Evolutionary conservation across 23 tunicate species (phyloP).

Genomic region (Clavelina lepadiformis): DNA sequence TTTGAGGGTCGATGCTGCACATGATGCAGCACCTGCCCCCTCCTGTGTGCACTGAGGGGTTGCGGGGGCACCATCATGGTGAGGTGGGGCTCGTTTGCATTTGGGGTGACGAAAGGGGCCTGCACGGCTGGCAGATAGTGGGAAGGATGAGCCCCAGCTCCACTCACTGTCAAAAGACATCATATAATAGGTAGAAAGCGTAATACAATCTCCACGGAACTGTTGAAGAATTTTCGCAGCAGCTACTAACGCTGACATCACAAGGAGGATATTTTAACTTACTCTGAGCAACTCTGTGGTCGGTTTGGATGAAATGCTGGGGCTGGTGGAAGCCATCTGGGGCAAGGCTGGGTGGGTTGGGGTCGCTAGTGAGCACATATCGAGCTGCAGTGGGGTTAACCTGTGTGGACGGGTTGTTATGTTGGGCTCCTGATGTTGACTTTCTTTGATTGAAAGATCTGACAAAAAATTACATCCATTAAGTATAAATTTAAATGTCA

Average conservation of each 20-base stretch:
- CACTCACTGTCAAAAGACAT: no score
- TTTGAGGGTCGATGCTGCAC: no score
- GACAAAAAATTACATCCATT: no score
- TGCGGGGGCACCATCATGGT: constrained; percentile 7
- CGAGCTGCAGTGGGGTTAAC: no score
- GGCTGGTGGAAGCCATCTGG: constrained; percentile 2
- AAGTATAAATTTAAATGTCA: no score
- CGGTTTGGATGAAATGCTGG: constrained; percentile 18
- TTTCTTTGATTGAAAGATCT: no score
- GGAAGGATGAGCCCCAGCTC: constrained; percentile 3
- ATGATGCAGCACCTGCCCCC: neutral
- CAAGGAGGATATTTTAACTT: neutral
- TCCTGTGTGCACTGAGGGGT: neutral
- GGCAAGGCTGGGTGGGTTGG: constrained; percentile 22
- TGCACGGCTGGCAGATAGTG: constrained; percentile 41
- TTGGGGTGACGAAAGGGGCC: constrained; percentile 39
- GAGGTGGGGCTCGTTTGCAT: constrained; percentile 14
- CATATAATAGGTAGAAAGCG: no score
- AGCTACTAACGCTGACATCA: no score
- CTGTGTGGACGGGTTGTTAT: no score
- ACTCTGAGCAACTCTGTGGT: constrained; percentile 8
- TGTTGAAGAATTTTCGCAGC: no score
- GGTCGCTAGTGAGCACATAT: constrained; percentile 15
- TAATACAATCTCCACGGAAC: no score
- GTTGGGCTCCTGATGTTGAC: no score